Evolutionary conservation across 2,888 invertebrate genomes (phyloP).

Genomic region (Cyrtodaria siliqua): DNA sequence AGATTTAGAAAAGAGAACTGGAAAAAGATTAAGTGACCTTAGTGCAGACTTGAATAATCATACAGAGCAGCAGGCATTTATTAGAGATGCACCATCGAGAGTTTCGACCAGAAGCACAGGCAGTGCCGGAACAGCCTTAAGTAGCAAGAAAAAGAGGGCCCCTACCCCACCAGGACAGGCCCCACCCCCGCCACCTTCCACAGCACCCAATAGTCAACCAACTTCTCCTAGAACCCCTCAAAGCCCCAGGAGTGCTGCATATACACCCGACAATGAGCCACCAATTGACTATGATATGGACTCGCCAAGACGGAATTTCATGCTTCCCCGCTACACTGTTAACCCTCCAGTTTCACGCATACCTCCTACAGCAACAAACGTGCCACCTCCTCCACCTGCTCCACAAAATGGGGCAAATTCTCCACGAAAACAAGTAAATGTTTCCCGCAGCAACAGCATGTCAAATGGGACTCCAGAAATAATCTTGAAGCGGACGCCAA

Average conservation of each 20-base stretch:
- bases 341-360: constrained; percentile 7
- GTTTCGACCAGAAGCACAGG: constrained; percentile 67
- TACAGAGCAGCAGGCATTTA: constrained; percentile 64
- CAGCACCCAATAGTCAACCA: constrained; percentile 27
- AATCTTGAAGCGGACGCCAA: constrained; percentile 55
- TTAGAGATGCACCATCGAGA: constrained; percentile 60
- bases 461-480: constrained; percentile 53
- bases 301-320: constrained; percentile 50
- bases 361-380: constrained; percentile 2
- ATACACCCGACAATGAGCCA: constrained; percentile 68
- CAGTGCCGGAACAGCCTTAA: constrained; percentile 72
- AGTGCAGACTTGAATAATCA: constrained; percentile 70
- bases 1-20: constrained; percentile 73
- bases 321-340: constrained; percentile 45
- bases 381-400: constrained; percentile 40
- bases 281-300: constrained; percentile 76
- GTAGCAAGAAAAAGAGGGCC: constrained; percentile 78
- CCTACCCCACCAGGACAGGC: constrained; percentile 73
- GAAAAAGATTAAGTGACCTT: constrained; percentile 71
- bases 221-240: no score
- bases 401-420: neutral
- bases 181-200: constrained; percentile 50
- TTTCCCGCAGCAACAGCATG: constrained; percentile 50
- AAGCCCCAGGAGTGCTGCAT: constrained; percentile 36
- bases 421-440: constrained; percentile 22